phyloP scores from a whole-genome alignment of 92 coral and sea anemone species.

The Hydrozoanthus gracilis region DNA sequence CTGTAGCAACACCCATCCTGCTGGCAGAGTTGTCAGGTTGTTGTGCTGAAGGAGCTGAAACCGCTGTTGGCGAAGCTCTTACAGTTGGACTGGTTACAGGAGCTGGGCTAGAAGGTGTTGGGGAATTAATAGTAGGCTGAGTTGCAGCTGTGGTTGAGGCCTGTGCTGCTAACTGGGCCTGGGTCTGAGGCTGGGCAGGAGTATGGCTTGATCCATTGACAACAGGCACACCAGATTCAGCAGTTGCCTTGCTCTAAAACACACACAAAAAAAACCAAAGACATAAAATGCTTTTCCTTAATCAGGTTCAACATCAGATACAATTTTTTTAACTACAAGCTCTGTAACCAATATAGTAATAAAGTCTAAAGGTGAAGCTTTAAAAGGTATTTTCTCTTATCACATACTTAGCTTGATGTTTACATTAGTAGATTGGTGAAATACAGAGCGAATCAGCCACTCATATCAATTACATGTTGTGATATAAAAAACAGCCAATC shows the following conservation, averaged over 20 bases:
- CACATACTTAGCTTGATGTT: no score
- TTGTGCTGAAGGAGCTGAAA: conserved; percentile 35
- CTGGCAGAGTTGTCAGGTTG: conserved; percentile 50
- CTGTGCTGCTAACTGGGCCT: conserved; percentile 61
- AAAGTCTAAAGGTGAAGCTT: no score
- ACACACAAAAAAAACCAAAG: not conserved
- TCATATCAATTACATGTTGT: no score
- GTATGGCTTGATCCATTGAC: conserved; percentile 34
- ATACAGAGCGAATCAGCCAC: no score
- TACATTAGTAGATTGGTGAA: no score
- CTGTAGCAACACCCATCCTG: conserved; percentile 45
- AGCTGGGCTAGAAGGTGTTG: conserved; percentile 50
- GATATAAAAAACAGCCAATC: no score
- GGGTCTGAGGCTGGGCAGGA: conserved; percentile 56
- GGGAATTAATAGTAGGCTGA: conserved; percentile 55
- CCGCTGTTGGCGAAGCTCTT: conserved; percentile 26
- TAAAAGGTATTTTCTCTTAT: no score
- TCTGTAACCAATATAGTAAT: no score
- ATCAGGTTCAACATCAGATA: no score
- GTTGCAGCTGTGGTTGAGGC: conserved; percentile 53
- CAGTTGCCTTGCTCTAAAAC: conserved; percentile 39
- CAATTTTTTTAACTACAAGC: no score
- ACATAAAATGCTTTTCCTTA: not conserved
- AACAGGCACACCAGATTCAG: conserved; percentile 30
- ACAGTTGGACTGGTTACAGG: conserved; percentile 63